Conservation (phyloP, 2,888 invertebrate species). For the Dynastes grantii region DNA sequence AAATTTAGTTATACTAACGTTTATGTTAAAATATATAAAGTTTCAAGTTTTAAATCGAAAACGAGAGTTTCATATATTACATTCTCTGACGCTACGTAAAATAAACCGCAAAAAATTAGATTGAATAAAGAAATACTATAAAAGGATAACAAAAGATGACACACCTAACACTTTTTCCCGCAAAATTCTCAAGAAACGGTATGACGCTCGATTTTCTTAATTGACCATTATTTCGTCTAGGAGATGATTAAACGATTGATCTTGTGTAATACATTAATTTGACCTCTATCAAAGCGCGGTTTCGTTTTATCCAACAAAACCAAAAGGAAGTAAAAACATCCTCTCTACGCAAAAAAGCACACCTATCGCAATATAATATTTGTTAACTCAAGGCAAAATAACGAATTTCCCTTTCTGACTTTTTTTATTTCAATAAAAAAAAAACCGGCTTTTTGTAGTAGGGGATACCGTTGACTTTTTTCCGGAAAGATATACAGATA, state of each 20-base stretch:
- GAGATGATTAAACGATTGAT: neutral
- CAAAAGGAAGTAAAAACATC: neutral
- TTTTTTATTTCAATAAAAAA: neutral
- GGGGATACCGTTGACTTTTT: neutral
- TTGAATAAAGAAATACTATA: no score
- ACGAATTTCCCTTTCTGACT: neutral
- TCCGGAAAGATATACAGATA: neutral
- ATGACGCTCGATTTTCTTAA: conserved; percentile 2
- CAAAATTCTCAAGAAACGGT: no score
- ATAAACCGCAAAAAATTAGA: no score
- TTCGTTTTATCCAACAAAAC: neutral
- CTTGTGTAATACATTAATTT: no score
- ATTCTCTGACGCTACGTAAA: no score
- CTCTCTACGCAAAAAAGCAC: neutral
- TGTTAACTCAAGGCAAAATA: neutral
- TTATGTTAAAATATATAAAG: no score
- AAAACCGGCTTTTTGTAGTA: neutral
- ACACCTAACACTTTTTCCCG: no score
- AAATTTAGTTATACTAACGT: no score
- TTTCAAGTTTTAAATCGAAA: no score
- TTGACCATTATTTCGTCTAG: neutral
- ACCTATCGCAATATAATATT: neutral
- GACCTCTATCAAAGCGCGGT: no score
- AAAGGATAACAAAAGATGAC: no score
- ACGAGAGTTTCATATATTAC: no score